Evolutionary conservation across 2,113 vertebrate species (phyloP).

Genomic region (Manacus vitellinus): DNA sequence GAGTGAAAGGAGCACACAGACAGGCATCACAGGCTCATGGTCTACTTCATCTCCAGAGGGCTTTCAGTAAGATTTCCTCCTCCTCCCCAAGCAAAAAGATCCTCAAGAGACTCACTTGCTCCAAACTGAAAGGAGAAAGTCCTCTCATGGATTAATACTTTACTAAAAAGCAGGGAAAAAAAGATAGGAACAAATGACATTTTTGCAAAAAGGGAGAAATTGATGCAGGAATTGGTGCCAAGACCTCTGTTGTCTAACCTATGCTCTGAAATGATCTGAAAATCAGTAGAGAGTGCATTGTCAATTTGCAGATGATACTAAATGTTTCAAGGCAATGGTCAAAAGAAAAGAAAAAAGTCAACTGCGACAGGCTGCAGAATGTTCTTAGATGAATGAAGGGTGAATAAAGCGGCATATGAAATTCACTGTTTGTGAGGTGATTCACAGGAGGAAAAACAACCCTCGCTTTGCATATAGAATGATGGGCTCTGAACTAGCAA

Average conservation of each 20-base stretch:
- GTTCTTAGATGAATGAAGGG: neutral
- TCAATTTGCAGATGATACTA: neutral
- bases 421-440: neutral
- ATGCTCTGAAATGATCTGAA: neutral
- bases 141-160: neutral
- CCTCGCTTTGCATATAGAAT: neutral
- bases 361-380: neutral
- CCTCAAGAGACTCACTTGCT: neutral
- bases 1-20: neutral
- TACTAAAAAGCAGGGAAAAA: neutral
- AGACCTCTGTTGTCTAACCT: neutral
- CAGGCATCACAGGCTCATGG: neutral
- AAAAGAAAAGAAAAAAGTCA: neutral
- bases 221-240: neutral
- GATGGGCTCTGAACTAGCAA: constrained; percentile 17
- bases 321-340: neutral
- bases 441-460: neutral
- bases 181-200: neutral
- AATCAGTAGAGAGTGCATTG: neutral
- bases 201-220: neutral
- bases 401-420: neutral
- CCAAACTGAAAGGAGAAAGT: neutral
- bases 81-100: neutral
- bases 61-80: neutral
- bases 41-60: neutral